A percentile compares a stretch with the other conserved stretches of the same genome.
Conservation (phyloP, 1,140 invertebrate species). For the Orussus abietinus region DNA sequence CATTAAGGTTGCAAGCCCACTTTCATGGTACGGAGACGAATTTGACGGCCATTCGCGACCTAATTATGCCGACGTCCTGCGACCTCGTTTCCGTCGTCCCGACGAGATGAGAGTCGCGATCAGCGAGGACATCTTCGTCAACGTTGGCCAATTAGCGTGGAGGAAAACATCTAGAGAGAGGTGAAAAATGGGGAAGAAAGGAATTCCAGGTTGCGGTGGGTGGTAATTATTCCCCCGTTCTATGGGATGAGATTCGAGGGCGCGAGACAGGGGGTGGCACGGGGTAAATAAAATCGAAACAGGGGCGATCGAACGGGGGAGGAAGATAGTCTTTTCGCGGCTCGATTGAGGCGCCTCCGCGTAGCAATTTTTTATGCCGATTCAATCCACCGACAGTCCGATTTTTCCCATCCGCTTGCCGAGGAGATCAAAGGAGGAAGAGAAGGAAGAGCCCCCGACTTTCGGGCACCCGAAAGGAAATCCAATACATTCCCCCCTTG, state of each 20-base stretch:
- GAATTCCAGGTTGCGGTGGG: background rate
- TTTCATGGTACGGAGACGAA: constrained; percentile 3
- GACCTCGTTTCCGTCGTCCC: constrained; percentile 17
- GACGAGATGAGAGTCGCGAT: constrained; percentile 19
- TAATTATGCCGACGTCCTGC: constrained; percentile 27
- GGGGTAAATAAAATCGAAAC: constrained; percentile 24
- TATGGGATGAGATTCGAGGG: background rate
- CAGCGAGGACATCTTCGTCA: constrained; percentile 14
- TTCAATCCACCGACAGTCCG: too few relatives aligned
- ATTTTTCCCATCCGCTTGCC: too few relatives aligned
- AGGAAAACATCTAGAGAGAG: constrained; percentile 17
- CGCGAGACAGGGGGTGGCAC: too few relatives aligned
- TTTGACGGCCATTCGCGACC: constrained; percentile 13
- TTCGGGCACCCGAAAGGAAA: too few relatives aligned
- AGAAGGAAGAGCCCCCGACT: too few relatives aligned
- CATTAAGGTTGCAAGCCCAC: too few relatives aligned
- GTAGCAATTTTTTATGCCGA: too few relatives aligned
- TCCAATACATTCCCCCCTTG: too few relatives aligned
- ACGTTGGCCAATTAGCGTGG: background rate
- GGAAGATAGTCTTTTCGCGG: constrained; percentile 15
- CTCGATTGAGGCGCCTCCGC: too few relatives aligned
- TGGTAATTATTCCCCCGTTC: background rate
- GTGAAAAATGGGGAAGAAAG: background rate
- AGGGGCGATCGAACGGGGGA: constrained; percentile 19
- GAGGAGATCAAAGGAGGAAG: too few relatives aligned